Conservation (phyloP, 2,888 invertebrate species). For the Opisthograptis luteolata region DNA sequence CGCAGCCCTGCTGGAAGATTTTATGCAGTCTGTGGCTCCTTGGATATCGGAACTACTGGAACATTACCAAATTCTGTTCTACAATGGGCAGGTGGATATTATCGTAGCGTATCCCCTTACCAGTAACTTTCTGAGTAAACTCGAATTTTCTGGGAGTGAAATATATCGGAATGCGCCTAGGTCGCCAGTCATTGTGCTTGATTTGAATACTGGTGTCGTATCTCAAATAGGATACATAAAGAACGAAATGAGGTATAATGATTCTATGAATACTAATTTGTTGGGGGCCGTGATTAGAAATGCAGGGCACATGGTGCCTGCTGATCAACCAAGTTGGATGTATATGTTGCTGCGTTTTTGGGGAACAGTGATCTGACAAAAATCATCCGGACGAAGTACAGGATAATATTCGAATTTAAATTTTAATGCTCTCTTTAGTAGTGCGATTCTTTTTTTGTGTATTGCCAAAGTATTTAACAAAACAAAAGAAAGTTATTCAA, state of each 20-base stretch:
- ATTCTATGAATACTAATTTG: too few species aligned
- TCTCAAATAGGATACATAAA: not conserved
- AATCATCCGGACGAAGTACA: too few species aligned
- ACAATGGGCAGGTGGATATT: constrained; percentile 17
- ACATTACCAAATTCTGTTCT: constrained; percentile 11
- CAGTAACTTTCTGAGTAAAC: constrained; percentile 3
- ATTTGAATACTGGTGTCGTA: not conserved
- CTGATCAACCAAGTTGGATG: constrained; percentile 1
- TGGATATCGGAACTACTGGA: constrained; percentile 15
- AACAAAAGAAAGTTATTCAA: too few species aligned
- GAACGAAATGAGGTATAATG: not conserved
- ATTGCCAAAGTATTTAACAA: too few species aligned
- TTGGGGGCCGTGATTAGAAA: not conserved
- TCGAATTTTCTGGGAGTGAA: constrained; percentile 5
- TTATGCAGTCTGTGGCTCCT: constrained; percentile 18
- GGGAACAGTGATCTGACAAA: too few species aligned
- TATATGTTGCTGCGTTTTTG: not conserved
- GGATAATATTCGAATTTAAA: too few species aligned
- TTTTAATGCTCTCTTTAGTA: too few species aligned
- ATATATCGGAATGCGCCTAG: constrained; percentile 1
- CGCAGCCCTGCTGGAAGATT: not conserved
- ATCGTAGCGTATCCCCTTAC: constrained; percentile 15
- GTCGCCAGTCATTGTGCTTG: too few species aligned
- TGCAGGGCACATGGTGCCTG: constrained; percentile 4
- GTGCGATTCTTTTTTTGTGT: too few species aligned